phyloP scores from a whole-genome alignment of 2,113 vertebrate species.

The Equus przewalskii region DNA sequence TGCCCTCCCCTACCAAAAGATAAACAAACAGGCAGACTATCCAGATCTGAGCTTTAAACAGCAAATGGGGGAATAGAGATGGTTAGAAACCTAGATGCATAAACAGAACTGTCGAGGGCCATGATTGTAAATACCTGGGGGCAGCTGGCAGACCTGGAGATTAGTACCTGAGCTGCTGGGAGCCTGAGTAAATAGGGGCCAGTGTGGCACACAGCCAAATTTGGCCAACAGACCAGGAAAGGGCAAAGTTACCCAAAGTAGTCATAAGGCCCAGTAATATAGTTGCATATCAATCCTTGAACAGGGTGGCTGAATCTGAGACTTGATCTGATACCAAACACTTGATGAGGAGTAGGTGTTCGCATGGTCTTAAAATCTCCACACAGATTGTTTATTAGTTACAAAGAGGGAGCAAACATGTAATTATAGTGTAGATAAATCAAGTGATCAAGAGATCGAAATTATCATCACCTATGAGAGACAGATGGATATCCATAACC shows the following conservation, averaged over 20 bases:
- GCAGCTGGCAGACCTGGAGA: neutral
- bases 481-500: neutral
- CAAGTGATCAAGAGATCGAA: slow-evolving; percentile 29
- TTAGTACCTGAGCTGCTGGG: neutral
- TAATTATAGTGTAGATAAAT: neutral
- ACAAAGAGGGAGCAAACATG: neutral
- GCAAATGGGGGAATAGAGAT: neutral
- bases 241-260: neutral
- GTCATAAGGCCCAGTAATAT: neutral
- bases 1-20: neutral
- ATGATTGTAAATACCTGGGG: neutral
- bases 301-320: neutral
- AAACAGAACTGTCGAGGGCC: neutral
- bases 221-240: neutral
- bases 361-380: neutral
- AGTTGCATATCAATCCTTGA: neutral
- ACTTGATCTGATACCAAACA: neutral
- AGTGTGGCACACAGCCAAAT: neutral
- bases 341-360: neutral
- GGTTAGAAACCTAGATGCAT: neutral
- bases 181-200: neutral
- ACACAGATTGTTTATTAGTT: neutral
- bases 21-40: neutral
- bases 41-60: slow-evolving; percentile 10
- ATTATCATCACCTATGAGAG: neutral